These are phyloP conservation scores for Thyatira batis DNA, from an alignment of 2,888 invertebrate genomes.

Conservation along the genomic window DNA sequence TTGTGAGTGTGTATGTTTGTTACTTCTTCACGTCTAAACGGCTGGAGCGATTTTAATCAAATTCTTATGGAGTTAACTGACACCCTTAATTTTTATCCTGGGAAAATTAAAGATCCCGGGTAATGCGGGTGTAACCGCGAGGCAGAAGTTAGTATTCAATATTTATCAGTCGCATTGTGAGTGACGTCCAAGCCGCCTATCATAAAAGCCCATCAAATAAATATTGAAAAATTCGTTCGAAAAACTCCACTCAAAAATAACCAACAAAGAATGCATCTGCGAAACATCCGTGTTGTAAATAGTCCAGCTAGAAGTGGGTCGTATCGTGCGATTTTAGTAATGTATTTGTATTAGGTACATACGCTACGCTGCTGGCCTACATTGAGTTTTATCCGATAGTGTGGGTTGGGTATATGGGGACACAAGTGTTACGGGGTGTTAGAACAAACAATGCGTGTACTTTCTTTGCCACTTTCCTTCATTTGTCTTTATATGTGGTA, in stretches of 20 bases:
- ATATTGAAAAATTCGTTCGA: slow-evolving; percentile 15
- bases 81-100: too few species aligned
- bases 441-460: slow-evolving; percentile 12
- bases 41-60: too few species aligned
- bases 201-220: too few species aligned
- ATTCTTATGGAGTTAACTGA: too few species aligned
- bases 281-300: slow-evolving; percentile 48
- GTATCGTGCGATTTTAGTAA: slow-evolving; percentile 37
- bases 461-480: slow-evolving; percentile 4
- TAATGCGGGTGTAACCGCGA: too few species aligned
- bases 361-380: slow-evolving; percentile 13
- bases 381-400: slow-evolving; percentile 12
- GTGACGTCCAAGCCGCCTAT: too few species aligned
- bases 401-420: slow-evolving; percentile 6
- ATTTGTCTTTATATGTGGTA: neutral
- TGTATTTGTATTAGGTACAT: slow-evolving; percentile 18
- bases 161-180: too few species aligned
- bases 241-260: slow-evolving; percentile 10
- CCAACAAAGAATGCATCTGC: slow-evolving; percentile 54
- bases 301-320: slow-evolving; percentile 49
- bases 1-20: too few species aligned
- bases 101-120: too few species aligned
- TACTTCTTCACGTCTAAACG: too few species aligned
- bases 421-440: slow-evolving; percentile 30
- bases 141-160: too few species aligned